Conservation (phyloP, 30 jellyfish, hydroid and myxozoan species). For the Cassiopea andromeda region DNA sequence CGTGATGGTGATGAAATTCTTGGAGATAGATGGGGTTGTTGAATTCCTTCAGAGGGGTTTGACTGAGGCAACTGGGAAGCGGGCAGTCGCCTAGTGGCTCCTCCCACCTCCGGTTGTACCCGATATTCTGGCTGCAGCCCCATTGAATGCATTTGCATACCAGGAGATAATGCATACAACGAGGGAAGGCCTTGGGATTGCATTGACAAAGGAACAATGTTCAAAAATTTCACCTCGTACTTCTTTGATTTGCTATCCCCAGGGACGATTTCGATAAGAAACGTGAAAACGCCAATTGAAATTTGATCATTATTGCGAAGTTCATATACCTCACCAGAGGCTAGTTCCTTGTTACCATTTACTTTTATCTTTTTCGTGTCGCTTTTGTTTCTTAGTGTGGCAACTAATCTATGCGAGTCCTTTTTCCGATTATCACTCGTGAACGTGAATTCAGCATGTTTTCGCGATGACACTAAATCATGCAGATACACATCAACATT, state of each 20-base stretch:
- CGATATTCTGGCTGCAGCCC: not conserved
- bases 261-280: slow-evolving; percentile 51
- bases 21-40: not conserved
- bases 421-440: slow-evolving; percentile 4
- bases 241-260: slow-evolving; percentile 37
- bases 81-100: not conserved
- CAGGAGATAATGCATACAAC: not conserved
- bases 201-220: not conserved
- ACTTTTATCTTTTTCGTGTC: slow-evolving; percentile 27
- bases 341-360: slow-evolving; percentile 39
- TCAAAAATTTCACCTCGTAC: slow-evolving; percentile 35
- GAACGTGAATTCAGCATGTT: slow-evolving; percentile 32
- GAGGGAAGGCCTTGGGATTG: not conserved
- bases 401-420: slow-evolving; percentile 21
- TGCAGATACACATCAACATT: slow-evolving; percentile 64
- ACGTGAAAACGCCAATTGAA: slow-evolving; percentile 49
- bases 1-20: not conserved
- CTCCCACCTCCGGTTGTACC: not conserved
- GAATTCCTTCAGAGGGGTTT: not conserved
- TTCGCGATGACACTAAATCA: slow-evolving; percentile 51
- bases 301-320: slow-evolving; percentile 52
- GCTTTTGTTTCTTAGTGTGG: slow-evolving; percentile 39
- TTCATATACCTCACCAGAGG: not conserved
- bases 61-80: not conserved
- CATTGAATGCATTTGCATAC: not conserved